Conservation (phyloP, 2,113 vertebrate genomes). For the Jaculus jaculus region DNA sequence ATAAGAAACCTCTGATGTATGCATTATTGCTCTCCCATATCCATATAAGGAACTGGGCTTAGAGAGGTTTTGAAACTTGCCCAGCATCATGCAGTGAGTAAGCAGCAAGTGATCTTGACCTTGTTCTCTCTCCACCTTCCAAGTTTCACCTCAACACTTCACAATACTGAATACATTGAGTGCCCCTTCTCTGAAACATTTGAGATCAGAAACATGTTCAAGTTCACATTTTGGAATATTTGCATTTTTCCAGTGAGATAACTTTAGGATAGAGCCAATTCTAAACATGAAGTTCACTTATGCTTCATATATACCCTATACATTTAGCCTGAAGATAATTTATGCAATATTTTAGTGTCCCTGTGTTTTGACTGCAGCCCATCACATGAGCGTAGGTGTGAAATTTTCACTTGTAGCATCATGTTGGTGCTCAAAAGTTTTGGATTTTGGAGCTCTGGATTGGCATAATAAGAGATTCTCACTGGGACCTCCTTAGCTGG, state of each 20-base stretch:
- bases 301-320: not conserved
- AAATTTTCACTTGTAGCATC: not conserved
- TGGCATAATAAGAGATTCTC: not conserved
- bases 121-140: not conserved
- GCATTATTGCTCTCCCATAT: not conserved
- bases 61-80: slow-evolving; percentile 33
- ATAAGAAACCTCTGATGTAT: not conserved
- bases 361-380: not conserved
- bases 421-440: not conserved
- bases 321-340: not conserved
- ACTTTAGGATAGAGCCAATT: not conserved
- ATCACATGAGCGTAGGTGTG: not conserved
- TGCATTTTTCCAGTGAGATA: not conserved
- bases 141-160: not conserved
- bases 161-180: not conserved
- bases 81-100: not conserved
- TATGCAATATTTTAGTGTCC: not conserved
- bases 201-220: not conserved
- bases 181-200: not conserved
- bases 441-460: not conserved
- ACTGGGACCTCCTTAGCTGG: not conserved
- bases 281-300: not conserved
- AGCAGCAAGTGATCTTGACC: not conserved
- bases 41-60: not conserved
- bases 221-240: not conserved